Base-by-base conservation (phyloP, 2,888 invertebrate species). In the Gibbula magus region DNA sequence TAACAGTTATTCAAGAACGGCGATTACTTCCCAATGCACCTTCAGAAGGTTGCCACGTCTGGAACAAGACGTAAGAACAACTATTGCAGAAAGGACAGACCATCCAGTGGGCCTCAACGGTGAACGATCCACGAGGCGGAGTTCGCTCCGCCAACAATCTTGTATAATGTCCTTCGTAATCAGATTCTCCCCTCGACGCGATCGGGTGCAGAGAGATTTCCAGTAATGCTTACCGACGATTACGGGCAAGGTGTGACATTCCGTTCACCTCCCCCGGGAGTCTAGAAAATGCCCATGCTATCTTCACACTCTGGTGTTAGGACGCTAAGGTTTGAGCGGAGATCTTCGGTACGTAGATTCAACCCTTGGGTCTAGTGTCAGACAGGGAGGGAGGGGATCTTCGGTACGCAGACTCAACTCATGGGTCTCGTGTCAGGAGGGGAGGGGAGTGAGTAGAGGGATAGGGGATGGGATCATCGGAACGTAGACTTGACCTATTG, bases 221-320 rank as follows among this genome's bases (percentile, higher is more conserved):
- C 25, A 18, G 25, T 29, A 25, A 61, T 16, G 61, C 29, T 29
- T 61, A 32, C 61, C 25, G 25, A 61, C 29, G 61, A 61, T 61
- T 61, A 61, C 29, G 61, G 61, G 29, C 61, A 32, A 61, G 61
- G 61, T 61, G 61, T 16, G 61, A 61, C 61, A 61, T 61, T 61
- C 61, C 61, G 29, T 10, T 16, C 29, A 10, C 61, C 61, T 29
- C 61, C 61, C 61, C 61, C 29, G 29, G 61, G 29, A 32, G 29
- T 29, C 61, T 61, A 61, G 61, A 29, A 13, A 61, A 16, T 25
- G 61, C 29, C 61, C 61, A 25, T 16, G 29, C 29, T 29, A 29
- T 61, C 61, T 61, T 61, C 61, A 61, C 61, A 61, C 61, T 13
- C 29, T 18, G 2, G 29, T 25, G 61, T 61, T 13, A 61, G 18